phyloP scores from a whole-genome alignment of 2,113 vertebrate species.

The Poicephalus meyeri region DNA sequence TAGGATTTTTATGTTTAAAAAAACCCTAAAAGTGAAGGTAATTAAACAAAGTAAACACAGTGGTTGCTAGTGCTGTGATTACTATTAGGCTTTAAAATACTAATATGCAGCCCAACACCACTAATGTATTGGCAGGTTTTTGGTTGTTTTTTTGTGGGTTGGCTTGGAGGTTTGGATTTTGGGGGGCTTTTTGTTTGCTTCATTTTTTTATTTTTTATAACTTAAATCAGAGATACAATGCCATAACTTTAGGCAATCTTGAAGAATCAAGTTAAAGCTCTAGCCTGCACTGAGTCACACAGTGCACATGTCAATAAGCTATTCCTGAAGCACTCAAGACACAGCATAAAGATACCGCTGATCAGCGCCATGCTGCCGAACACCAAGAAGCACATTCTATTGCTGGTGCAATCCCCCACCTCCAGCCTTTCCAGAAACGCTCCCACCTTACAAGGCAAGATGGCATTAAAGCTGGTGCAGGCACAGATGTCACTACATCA shows the following conservation, averaged over 20 bases:
- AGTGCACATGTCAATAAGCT: neutral
- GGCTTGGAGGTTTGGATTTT: neutral
- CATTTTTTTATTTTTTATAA: neutral
- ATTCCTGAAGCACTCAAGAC: neutral
- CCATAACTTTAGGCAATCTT: neutral
- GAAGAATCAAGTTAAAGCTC: neutral
- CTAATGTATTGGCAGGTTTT: neutral
- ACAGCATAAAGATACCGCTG: neutral
- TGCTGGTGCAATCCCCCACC: neutral
- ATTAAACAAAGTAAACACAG: neutral
- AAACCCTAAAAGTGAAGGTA: neutral
- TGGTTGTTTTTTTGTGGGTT: neutral
- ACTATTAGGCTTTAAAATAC: neutral
- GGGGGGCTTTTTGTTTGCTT: no score
- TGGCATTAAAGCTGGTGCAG: neutral
- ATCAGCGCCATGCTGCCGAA: neutral
- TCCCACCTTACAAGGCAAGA: neutral
- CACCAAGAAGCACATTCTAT: neutral
- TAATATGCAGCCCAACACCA: neutral
- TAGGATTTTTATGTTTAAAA: neutral
- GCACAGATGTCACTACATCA: neutral
- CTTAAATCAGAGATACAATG: neutral
- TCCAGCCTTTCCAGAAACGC: neutral
- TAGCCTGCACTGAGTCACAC: neutral
- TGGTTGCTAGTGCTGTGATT: neutral